These are phyloP conservation scores for Lapara coniferarum DNA, from an alignment of 2,888 invertebrate genomes.

Conservation along the genomic window DNA sequence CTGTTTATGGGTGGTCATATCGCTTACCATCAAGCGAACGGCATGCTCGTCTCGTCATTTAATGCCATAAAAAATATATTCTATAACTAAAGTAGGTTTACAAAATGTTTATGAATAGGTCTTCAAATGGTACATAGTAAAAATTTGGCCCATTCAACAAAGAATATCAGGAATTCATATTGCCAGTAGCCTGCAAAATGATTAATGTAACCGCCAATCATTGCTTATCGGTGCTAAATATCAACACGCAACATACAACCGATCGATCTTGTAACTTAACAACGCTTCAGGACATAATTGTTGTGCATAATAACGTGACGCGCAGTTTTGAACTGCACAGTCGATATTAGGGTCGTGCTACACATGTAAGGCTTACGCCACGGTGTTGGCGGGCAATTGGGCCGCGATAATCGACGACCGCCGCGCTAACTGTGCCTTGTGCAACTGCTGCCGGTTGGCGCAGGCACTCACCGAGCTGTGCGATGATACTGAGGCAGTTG, in stretches of 20 bases:
- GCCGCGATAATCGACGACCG: slow-evolving; percentile 70
- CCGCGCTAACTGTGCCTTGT: slow-evolving; percentile 51
- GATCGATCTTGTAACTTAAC: slow-evolving; percentile 5
- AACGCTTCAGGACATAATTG: neutral
- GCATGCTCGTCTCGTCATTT: too few relatives aligned
- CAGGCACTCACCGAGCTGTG: neutral
- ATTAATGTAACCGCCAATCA: neutral
- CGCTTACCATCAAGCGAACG: too few relatives aligned
- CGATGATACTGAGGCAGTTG: neutral
- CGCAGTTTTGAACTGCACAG: neutral
- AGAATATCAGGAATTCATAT: too few relatives aligned
- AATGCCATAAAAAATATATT: too few relatives aligned
- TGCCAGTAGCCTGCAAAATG: neutral
- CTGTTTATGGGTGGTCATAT: too few relatives aligned
- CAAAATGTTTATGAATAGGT: too few relatives aligned
- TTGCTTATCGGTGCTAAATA: neutral
- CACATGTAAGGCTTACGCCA: slow-evolving; percentile 66
- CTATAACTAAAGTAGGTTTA: too few relatives aligned
- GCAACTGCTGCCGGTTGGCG: slow-evolving; percentile 36
- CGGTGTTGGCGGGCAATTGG: slow-evolving; percentile 59
- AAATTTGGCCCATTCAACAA: too few relatives aligned
- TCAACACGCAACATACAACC: neutral
- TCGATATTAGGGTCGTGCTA: slow-evolving; percentile 32
- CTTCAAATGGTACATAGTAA: too few relatives aligned
- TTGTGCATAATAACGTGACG: slow-evolving; percentile 3